phyloP scores from a whole-genome alignment of 2,888 invertebrate genomes.

The Biston stratarius region DNA sequence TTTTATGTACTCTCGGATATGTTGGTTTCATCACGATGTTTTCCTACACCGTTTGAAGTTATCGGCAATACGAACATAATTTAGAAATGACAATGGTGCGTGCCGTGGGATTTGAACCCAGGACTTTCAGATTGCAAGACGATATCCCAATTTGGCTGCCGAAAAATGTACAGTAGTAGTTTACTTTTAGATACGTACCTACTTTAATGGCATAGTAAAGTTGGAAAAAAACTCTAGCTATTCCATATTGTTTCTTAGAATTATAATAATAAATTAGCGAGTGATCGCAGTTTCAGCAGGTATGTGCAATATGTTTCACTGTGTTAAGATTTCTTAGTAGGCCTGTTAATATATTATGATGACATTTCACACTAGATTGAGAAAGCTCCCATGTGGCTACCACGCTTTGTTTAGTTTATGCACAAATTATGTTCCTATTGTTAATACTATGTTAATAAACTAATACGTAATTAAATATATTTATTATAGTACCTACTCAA shows the following conservation, averaged over 20 bases:
- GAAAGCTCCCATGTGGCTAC: constrained; percentile 56
- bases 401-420: constrained; percentile 36
- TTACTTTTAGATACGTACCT: too few species aligned
- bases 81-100: too few species aligned
- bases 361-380: constrained; percentile 58
- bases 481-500: background rate
- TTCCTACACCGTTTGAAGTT: too few species aligned
- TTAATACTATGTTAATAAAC: too few species aligned
- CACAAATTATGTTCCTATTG: background rate
- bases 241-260: background rate
- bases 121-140: too few species aligned
- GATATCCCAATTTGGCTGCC: too few species aligned
- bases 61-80: too few species aligned
- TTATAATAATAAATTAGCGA: constrained; percentile 30
- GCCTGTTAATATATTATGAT: constrained; percentile 48
- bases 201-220: too few species aligned
- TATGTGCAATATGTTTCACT: constrained; percentile 57
- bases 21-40: too few species aligned
- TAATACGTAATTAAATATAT: background rate
- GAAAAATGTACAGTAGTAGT: too few species aligned
- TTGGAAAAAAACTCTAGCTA: background rate
- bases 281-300: constrained; percentile 47
- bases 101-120: too few species aligned
- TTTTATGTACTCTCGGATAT: too few species aligned
- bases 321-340: constrained; percentile 48